Evolutionary conservation across 2,113 vertebrate genomes (phyloP), one percentile per base, ranked within the genome.

Genomic region (Toxotes jaculatrix): DNA sequence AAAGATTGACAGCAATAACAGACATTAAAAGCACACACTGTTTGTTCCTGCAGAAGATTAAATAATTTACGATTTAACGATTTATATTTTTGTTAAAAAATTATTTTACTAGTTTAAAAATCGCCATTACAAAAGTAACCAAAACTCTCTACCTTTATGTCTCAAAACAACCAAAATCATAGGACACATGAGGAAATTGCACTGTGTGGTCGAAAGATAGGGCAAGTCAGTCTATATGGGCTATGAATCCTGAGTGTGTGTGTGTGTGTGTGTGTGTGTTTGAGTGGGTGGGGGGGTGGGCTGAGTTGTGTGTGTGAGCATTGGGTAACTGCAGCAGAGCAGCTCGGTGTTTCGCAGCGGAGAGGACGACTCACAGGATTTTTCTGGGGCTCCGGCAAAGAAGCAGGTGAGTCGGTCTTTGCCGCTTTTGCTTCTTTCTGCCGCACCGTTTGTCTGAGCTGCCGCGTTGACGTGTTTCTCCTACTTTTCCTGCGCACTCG

Each of bases 271-370:
- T 66, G 23, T 32, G 14, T 49, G 42, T 17, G 63, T n/a, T 17
- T 21, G 49, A 8, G 38, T 40, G 38, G 7, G 38, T 4, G 36
- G 36, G 74, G 27, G 67, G 12, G 59, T 21, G 67, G 10, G 36
- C 47, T 51, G 47, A 21, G 49, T 49, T 11, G 67, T 12, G 55
- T 62, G 74, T 31, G 72, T 31, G 63, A 55, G 64, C 68, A 23
- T 2, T 47, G 82, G 65, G 57, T 74, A 82, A 73, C 84, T 80
- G 89, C 81, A 84, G 90, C 85, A 69, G 60, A 85, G 73, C 14
- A 82, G 65, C 57, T 83, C 76, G 5, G 51, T 63, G 82, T 69
- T 65, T 60, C 62, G 59, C 40, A 6, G 77, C 55, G 65, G 47
- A 53, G 27, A 85, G 79, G 72, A 75, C 60, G 61, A 1, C 43